phyloP scores from a whole-genome alignment of 2,113 vertebrate species.

The Marcusenius ussheri region DNA sequence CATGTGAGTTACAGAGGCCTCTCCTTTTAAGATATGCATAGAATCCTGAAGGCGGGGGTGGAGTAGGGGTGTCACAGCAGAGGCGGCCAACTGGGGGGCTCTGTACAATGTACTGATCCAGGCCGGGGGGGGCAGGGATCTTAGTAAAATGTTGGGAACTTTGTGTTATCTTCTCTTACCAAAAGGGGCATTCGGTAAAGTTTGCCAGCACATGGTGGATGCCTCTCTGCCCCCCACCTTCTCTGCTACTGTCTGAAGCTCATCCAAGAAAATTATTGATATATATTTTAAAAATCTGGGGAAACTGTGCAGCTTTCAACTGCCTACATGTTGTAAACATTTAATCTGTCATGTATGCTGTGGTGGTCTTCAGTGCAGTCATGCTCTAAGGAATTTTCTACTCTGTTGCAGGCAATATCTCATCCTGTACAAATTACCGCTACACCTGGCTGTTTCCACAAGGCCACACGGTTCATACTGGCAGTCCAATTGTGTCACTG shows the following conservation, averaged over 20 bases:
- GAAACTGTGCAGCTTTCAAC: not conserved
- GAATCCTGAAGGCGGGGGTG: conserved; percentile 2
- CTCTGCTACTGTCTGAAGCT: not conserved
- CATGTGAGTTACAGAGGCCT: conserved; percentile 2
- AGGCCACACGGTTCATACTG: conserved; percentile 15
- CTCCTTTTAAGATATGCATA: not conserved
- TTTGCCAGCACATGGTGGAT: not conserved
- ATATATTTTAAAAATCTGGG: not conserved
- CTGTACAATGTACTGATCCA: not conserved
- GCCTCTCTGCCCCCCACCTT: not conserved
- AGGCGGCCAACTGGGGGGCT: not conserved
- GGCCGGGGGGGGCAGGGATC: not conserved
- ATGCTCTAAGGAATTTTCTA: not conserved
- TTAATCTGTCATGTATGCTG: not conserved
- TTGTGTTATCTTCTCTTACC: too few species aligned
- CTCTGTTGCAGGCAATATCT: conserved; percentile 24
- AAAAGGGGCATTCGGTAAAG: too few species aligned
- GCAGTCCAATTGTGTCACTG: conserved; percentile 21
- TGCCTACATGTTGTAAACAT: not conserved
- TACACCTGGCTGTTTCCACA: conserved; percentile 28
- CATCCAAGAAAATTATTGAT: not conserved
- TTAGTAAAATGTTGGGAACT: not conserved
- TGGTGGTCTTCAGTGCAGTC: not conserved
- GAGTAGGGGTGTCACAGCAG: not conserved
- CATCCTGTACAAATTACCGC: conserved; percentile 22